phyloP scores from a whole-genome alignment of 1,140 invertebrate genomes.

The Tribolium castaneum region DNA sequence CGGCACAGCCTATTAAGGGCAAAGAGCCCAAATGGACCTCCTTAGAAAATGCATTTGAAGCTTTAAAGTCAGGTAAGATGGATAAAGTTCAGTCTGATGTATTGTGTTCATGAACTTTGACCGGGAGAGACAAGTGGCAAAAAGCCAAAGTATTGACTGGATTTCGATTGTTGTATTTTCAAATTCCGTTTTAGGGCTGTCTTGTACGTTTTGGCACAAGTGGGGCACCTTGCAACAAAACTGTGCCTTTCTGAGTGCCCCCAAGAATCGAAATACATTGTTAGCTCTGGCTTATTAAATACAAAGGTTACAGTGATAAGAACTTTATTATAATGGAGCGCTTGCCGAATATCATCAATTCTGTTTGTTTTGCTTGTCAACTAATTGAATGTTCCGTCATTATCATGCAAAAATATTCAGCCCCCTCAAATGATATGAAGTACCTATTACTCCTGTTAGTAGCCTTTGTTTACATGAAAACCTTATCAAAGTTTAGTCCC shows the following conservation, averaged over 20 bases:
- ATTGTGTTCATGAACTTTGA: conserved; percentile 14
- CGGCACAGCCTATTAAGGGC: conserved; percentile 61
- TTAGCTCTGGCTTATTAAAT: neutral
- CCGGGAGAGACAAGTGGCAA: neutral
- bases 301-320: neutral
- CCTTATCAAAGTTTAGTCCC: no score
- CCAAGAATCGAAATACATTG: neutral
- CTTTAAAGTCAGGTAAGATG: conserved; percentile 64
- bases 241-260: no score
- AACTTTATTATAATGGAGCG: neutral
- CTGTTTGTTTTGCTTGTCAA: neutral
- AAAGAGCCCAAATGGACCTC: conserved; percentile 64
- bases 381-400: neutral
- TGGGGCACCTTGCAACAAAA: no score
- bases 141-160: neutral
- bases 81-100: neutral
- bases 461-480: no score
- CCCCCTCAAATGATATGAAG: no score
- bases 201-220: neutral
- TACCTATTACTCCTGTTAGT: no score
- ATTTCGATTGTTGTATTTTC: neutral
- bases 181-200: neutral
- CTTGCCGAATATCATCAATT: neutral
- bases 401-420: neutral
- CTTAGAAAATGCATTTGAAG: conserved; percentile 64